Evolutionary conservation across 2,113 vertebrate genomes (phyloP).

Genomic region (Narcine bancroftii): DNA sequence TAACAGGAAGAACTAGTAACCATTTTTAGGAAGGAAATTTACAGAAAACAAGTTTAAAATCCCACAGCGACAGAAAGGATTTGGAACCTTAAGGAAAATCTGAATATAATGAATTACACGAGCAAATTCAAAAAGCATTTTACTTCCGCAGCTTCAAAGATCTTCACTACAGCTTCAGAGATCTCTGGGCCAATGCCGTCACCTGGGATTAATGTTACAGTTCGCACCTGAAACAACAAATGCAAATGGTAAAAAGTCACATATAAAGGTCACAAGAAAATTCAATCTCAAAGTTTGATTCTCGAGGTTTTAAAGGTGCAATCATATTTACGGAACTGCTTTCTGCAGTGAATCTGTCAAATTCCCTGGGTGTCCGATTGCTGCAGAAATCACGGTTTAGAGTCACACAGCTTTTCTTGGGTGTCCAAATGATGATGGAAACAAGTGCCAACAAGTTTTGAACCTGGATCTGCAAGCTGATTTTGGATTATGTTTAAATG

Average conservation of each 20-base stretch:
- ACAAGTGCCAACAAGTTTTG: neutral
- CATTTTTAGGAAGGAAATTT: neutral
- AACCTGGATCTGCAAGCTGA: neutral
- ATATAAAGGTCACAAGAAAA: neutral
- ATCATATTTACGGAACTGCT: neutral
- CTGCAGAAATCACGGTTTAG: neutral
- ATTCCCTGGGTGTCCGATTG: neutral
- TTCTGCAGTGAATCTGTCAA: neutral
- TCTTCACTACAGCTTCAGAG: constrained; percentile 80
- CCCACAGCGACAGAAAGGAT: no score
- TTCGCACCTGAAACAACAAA: constrained; percentile 64
- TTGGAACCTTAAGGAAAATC: no score
- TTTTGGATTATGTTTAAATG: neutral
- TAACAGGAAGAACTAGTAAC: neutral
- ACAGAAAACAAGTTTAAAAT: neutral
- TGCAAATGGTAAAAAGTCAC: constrained; percentile 39
- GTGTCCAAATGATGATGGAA: neutral
- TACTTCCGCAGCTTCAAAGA: constrained; percentile 88
- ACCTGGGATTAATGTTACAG: constrained; percentile 90
- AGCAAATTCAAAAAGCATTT: constrained; percentile 32
- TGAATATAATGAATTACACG: neutral
- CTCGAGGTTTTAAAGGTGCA: neutral
- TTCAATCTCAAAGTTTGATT: neutral
- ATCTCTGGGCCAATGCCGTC: constrained; percentile 96
- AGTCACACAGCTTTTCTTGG: neutral